phyloP scores from a whole-genome alignment of 2,113 vertebrate genomes.

The Osmerus mordax region DNA sequence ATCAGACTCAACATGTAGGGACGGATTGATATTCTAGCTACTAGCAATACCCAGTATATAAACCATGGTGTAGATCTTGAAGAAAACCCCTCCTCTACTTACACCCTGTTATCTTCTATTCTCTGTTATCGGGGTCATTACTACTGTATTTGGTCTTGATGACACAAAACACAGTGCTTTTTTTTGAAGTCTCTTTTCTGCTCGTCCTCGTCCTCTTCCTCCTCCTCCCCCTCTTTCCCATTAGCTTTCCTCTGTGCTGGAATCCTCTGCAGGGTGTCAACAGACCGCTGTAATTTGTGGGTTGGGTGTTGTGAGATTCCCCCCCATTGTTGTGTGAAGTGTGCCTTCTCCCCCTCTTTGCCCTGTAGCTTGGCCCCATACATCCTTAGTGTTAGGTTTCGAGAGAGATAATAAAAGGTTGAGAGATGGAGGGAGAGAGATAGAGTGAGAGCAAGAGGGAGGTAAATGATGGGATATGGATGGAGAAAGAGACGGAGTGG shows the following conservation, averaged over 20 bases:
- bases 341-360: background rate
- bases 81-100: background rate
- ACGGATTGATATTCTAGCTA: too few relatives aligned
- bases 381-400: too few relatives aligned
- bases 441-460: too few relatives aligned
- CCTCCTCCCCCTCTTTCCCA: background rate
- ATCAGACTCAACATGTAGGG: too few relatives aligned
- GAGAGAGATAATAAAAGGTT: too few relatives aligned
- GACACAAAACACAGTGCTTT: slow-evolving; percentile 8
- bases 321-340: background rate
- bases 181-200: slow-evolving; percentile 9
- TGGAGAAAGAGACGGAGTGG: too few relatives aligned
- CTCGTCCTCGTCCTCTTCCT: background rate
- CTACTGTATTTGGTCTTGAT: background rate
- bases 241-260: background rate
- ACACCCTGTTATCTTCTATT: background rate
- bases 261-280: slow-evolving; percentile 5
- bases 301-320: background rate
- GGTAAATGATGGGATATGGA: too few relatives aligned
- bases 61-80: too few relatives aligned
- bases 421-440: too few relatives aligned
- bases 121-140: slow-evolving; percentile 3
- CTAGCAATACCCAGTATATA: too few relatives aligned
- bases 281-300: background rate
- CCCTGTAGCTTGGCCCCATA: too few relatives aligned